phyloP scores from a whole-genome alignment of 2,888 invertebrate species.

The Zaprionus bogoriensis region DNA sequence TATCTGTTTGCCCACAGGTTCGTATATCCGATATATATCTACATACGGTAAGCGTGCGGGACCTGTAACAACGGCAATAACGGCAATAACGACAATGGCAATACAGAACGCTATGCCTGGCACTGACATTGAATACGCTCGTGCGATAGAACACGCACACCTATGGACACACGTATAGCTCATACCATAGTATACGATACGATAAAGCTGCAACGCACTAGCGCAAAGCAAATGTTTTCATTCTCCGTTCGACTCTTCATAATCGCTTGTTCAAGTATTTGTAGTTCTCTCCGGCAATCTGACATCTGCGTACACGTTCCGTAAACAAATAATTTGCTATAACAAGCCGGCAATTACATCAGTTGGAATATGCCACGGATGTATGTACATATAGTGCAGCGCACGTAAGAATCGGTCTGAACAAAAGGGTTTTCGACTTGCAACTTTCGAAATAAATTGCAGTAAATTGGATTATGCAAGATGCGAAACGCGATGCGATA shows the following conservation, averaged over 20 bases:
- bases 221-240: constrained; percentile 37
- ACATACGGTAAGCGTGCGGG: constrained; percentile 12
- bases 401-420: no score
- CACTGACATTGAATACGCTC: constrained; percentile 43
- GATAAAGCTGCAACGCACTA: not conserved
- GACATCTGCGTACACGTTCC: constrained; percentile 19
- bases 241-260: constrained; percentile 12
- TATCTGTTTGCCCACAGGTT: not conserved
- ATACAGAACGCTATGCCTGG: constrained; percentile 26
- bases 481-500: no score
- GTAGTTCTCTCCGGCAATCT: constrained; percentile 13
- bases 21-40: not conserved
- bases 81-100: constrained; percentile 28
- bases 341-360: constrained; percentile 52
- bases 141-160: not conserved
- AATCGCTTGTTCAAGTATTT: constrained; percentile 32
- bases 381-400: not conserved
- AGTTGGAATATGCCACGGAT: constrained; percentile 16
- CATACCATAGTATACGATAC: not conserved
- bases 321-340: constrained; percentile 54
- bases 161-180: not conserved
- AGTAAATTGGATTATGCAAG: constrained; percentile 15
- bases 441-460: constrained; percentile 10
- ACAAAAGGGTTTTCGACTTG: not conserved
- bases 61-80: constrained; percentile 19